phyloP scores from a whole-genome alignment of 2,888 invertebrate species.

The Synanthedon formicaeformis region DNA sequence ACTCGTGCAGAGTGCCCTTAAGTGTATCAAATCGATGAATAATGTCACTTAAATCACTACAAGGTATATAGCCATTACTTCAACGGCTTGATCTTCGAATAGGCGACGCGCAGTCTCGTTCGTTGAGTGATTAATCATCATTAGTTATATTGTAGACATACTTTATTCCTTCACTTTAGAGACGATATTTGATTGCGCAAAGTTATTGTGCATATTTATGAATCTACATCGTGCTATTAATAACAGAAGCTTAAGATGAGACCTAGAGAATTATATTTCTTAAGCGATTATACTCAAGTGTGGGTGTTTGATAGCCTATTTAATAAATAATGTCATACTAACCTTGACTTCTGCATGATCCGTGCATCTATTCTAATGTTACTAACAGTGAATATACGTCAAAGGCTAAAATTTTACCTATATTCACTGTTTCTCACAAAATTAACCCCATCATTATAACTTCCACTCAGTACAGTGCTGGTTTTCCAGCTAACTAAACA shows the following conservation, averaged over 20 bases:
- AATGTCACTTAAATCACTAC: neutral
- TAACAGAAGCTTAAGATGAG: neutral
- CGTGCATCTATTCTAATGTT: too few species aligned
- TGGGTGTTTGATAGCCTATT: neutral
- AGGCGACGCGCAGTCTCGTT: constrained; percentile 32
- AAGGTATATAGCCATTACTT: neutral
- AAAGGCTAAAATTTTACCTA: too few species aligned
- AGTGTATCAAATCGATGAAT: too few species aligned
- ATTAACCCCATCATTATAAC: neutral
- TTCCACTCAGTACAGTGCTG: neutral
- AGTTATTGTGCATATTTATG: neutral
- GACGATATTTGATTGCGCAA: neutral
- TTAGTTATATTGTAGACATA: neutral
- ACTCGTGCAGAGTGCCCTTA: too few species aligned
- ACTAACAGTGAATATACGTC: too few species aligned
- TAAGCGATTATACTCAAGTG: neutral
- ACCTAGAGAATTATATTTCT: neutral
- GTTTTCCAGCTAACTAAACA: neutral
- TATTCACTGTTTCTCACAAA: neutral
- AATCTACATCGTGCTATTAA: neutral
- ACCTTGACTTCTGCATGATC: too few species aligned
- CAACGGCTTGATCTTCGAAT: constrained; percentile 16
- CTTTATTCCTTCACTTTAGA: neutral
- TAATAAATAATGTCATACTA: neutral
- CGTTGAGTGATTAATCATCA: constrained; percentile 5